A percentile compares a stretch with the other conserved stretches of the same genome.
Conservation (phyloP, 2,888 invertebrate species). For the Drosophila tripunctata region DNA sequence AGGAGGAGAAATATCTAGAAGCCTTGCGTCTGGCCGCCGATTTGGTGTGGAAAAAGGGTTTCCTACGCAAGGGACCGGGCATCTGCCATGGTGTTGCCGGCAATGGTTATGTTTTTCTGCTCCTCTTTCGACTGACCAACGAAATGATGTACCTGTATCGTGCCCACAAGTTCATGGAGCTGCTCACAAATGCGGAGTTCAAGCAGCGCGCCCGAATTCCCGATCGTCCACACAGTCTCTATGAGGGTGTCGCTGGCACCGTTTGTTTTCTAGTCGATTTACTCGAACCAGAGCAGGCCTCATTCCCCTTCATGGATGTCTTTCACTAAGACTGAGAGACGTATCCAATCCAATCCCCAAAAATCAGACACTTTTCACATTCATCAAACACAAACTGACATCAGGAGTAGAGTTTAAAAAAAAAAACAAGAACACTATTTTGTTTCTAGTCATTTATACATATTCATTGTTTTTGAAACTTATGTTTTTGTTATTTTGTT, state of each 20-base stretch:
- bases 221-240: slow-evolving; percentile 91
- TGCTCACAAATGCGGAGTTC: slow-evolving; percentile 89
- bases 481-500: slow-evolving; percentile 5
- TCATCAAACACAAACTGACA: not conserved
- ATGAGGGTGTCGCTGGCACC: slow-evolving; percentile 94
- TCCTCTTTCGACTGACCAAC: slow-evolving; percentile 90
- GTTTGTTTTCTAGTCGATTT: slow-evolving; percentile 93
- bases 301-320: slow-evolving; percentile 93
- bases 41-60: slow-evolving; percentile 92
- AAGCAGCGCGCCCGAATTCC: slow-evolving; percentile 89
- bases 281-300: slow-evolving; percentile 88
- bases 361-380: not conserved
- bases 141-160: slow-evolving; percentile 89
- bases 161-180: slow-evolving; percentile 91
- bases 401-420: slow-evolving; percentile 46
- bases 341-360: no score
- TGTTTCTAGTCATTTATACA: slow-evolving; percentile 60
- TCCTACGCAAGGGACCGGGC: slow-evolving; percentile 94
- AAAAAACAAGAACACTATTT: no score
- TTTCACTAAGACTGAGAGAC: slow-evolving; percentile 71
- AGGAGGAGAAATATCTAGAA: slow-evolving; percentile 89
- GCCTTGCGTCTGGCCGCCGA: slow-evolving; percentile 89
- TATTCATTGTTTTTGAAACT: not conserved
- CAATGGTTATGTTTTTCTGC: slow-evolving; percentile 91
- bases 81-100: slow-evolving; percentile 95